Evolutionary conservation across 2,113 vertebrate species (phyloP), one percentile per base, ranked within the genome.

Genomic region (Prinia subflava): DNA sequence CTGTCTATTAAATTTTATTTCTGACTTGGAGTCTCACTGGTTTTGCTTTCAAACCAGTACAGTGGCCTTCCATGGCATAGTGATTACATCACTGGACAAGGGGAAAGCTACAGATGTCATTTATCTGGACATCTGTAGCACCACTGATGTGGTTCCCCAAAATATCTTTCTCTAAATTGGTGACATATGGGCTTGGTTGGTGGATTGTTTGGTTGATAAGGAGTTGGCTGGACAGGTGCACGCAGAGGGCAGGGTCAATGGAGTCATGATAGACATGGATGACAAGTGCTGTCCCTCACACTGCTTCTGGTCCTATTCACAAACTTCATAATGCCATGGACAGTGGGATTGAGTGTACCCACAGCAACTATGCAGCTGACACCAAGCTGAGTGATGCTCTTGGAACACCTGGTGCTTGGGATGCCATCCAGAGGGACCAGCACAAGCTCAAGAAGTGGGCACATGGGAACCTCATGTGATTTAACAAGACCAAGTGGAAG

Each of bases 351-450:
- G 22, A 59, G 59, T 8, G 11, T 8, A 57, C 25, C 16, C 7
- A 6, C 9, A n/a, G 14, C 11, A 57, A 27, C 22, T 23, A 13
- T 44, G 44, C 22, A 24, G 44, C 0, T 59, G 37, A 9, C 37
- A 24, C 33, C 37, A 20, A 65, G 33, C 17, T 44, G 27, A 57
- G 15, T 24, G 18, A 39, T 39, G 28, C 4, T 44, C 15, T 11
- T 67, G 44, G 52, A 44, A 23, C 37, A 37, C 7, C 19, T 59
- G 44, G 57, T 74, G 27, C 15, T 28, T 2, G 0, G 37, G 19
- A 30, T 59, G 23, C 8, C 37, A n/a, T 37, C 33, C 33, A 39
- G 19, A 74, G 44, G 27, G 6, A 46, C 28, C 0, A 0, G 13
- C 18, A 33, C 12, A 44, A 37, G 4, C 22, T 37, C 41, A 30